Percentiles rank a stretch among this genome's conserved stretches.
phyloP scores from a whole-genome alignment of 30 jellyfish, hydroid and myxozoan genomes.

The Sanderia malayensis region DNA sequence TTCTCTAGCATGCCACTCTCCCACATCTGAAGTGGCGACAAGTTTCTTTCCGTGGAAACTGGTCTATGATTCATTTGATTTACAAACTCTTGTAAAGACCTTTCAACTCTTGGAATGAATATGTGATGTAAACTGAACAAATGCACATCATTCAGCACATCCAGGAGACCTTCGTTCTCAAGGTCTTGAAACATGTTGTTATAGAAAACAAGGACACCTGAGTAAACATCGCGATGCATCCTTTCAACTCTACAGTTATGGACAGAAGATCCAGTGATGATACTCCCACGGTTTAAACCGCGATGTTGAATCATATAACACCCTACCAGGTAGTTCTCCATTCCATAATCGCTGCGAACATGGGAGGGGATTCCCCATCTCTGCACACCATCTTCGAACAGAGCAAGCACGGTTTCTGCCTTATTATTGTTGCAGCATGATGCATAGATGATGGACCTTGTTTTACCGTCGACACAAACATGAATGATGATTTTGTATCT shows the following conservation, averaged over 20 bases:
- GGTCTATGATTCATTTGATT: slow-evolving; percentile 27
- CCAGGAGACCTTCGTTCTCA: slow-evolving; percentile 24
- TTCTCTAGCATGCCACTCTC: slow-evolving; percentile 35
- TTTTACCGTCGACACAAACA: too few relatives aligned
- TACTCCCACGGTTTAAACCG: slow-evolving; percentile 26
- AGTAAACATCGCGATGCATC: slow-evolving; percentile 33
- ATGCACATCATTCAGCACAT: slow-evolving; percentile 12
- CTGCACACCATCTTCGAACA: slow-evolving; percentile 6
- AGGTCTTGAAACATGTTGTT: slow-evolving; percentile 15
- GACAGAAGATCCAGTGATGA: slow-evolving; percentile 36
- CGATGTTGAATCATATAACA: slow-evolving; percentile 12
- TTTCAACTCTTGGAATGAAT: slow-evolving; percentile 4
- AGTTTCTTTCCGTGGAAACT: slow-evolving; percentile 37
- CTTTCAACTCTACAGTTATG: slow-evolving; percentile 46
- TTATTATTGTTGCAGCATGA: slow-evolving; percentile 25
- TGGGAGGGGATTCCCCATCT: slow-evolving; percentile 14
- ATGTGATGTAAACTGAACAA: slow-evolving; percentile 28
- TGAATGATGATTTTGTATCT: too few relatives aligned
- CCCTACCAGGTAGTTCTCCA: slow-evolving; percentile 13
- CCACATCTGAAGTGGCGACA: too few relatives aligned
- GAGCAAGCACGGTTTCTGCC: slow-evolving; percentile 23
- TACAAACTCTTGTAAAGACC: slow-evolving; percentile 31
- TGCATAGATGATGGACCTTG: slow-evolving; percentile 11
- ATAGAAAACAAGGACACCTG: slow-evolving; percentile 33
- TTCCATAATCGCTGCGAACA: slow-evolving; percentile 2